These are phyloP conservation scores for Dicycla oo DNA, from an alignment of 2,888 invertebrate genomes.

Conservation along the genomic window DNA sequence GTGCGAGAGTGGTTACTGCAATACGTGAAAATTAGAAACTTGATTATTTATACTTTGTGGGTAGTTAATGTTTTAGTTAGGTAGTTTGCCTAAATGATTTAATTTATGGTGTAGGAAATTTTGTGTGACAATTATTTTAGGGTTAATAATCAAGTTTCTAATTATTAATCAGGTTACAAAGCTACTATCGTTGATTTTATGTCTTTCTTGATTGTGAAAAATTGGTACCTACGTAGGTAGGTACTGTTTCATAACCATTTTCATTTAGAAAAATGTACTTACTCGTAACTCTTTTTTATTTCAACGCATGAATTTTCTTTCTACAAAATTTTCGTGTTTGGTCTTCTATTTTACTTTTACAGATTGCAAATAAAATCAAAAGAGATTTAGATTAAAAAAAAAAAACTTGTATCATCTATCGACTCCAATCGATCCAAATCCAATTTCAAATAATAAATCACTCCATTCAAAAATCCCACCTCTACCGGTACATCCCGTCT, in stretches of 20 bases:
- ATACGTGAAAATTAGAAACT: slow-evolving; percentile 61
- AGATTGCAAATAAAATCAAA: background rate
- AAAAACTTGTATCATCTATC: no score
- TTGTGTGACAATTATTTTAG: background rate
- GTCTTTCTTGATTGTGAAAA: no score
- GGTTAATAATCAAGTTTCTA: background rate
- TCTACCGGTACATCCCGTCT: slow-evolving; percentile 6
- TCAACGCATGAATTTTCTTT: background rate
- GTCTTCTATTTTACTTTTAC: background rate
- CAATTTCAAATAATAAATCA: background rate
- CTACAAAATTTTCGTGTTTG: background rate
- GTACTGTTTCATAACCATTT: no score
- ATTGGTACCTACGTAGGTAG: no score
- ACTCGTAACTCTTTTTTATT: no score
- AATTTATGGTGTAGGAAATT: background rate
- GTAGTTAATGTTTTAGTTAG: slow-evolving; percentile 5
- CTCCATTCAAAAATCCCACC: background rate
- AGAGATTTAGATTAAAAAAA: background rate
- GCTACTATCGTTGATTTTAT: no score
- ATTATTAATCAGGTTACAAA: no score
- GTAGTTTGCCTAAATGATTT: slow-evolving; percentile 10
- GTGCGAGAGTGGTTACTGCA: slow-evolving; percentile 53
- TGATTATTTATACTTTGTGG: slow-evolving; percentile 56
- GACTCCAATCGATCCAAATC: no score
- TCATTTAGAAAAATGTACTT: no score